A percentile compares a stretch with the other conserved stretches of the same genome.
Evolutionary conservation across 2,888 invertebrate genomes (phyloP).

Genomic region (Taenaris catops): DNA sequence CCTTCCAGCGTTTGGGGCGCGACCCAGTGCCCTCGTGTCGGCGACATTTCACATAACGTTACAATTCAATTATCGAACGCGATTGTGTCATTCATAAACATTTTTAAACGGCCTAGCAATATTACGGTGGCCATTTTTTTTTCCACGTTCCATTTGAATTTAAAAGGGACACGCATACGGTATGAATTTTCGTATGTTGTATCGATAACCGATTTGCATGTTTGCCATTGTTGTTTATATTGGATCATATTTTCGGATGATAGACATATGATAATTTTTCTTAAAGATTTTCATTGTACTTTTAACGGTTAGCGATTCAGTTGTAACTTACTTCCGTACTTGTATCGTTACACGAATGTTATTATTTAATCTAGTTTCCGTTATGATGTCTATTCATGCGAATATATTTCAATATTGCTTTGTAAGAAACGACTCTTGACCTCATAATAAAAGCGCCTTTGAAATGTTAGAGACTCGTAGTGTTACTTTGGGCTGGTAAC

Average conservation of each 20-base stretch:
- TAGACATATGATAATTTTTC: constrained; percentile 71
- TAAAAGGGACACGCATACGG: constrained; percentile 31
- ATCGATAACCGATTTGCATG: constrained; percentile 70
- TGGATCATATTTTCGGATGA: constrained; percentile 68
- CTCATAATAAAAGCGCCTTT: constrained; percentile 55
- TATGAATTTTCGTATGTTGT: constrained; percentile 30
- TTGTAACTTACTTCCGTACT: constrained; percentile 39
- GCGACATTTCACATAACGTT: constrained; percentile 28
- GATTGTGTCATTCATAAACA: constrained; percentile 30
- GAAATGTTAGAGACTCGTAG: no score
- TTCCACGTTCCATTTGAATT: constrained; percentile 56
- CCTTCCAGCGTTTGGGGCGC: constrained; percentile 54
- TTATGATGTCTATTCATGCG: constrained; percentile 60
- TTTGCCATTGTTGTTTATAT: constrained; percentile 49
- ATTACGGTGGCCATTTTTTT: constrained; percentile 54
- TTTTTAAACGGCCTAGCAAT: constrained; percentile 33
- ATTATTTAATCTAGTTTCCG: constrained; percentile 70
- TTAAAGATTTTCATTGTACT: constrained; percentile 39
- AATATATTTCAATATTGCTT: constrained; percentile 41
- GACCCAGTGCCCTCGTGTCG: constrained; percentile 58
- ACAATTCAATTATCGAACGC: constrained; percentile 42
- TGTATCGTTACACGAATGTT: constrained; percentile 50
- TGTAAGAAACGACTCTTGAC: constrained; percentile 43
- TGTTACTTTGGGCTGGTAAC: no score
- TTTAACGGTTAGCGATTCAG: constrained; percentile 41